Evolutionary conservation across 2,797 vertebrate species (phyloP).

Genomic region (Fistularia commersonii): DNA sequence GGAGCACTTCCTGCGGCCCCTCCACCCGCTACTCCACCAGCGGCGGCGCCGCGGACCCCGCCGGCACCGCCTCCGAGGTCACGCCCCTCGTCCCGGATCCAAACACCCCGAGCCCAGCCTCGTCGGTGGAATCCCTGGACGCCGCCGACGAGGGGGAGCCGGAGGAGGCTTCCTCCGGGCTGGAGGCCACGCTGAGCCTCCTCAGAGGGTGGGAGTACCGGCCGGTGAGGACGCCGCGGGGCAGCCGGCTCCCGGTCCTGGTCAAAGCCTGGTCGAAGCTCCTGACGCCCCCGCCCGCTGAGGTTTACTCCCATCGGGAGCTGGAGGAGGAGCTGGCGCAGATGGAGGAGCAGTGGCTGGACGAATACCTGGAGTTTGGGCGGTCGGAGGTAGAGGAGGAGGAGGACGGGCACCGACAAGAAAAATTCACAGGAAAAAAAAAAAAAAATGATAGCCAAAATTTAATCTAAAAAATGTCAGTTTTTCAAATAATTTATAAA

Average conservation of each 20-base stretch:
- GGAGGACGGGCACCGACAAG: too few relatives aligned
- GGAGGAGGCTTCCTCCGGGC: conserved; percentile 36
- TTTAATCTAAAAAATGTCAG: too few relatives aligned
- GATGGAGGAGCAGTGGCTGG: conserved; percentile 87
- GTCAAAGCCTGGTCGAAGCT: conserved; percentile 63
- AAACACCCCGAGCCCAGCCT: conserved; percentile 68
- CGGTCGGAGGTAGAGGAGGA: conserved; percentile 83
- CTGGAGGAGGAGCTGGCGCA: conserved; percentile 79
- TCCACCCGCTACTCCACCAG: conserved; percentile 83
- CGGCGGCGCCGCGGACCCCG: too few relatives aligned
- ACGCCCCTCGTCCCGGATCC: conserved; percentile 46
- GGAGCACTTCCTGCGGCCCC: conserved; percentile 81
- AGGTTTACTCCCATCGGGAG: conserved; percentile 57
- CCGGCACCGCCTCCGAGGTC: too few relatives aligned
- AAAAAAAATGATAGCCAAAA: too few relatives aligned
- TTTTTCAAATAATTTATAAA: too few relatives aligned
- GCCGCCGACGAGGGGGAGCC: conserved; percentile 67
- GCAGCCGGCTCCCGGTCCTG: conserved; percentile 86
- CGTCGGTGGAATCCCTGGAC: conserved; percentile 85
- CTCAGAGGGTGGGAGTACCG: conserved; percentile 81
- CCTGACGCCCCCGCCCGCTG: not conserved
- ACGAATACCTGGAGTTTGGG: conserved; percentile 83
- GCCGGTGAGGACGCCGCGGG: conserved; percentile 78
- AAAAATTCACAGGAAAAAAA: too few relatives aligned
- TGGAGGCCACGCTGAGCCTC: conserved; percentile 78